Evolutionary conservation across 2,113 vertebrate species (phyloP).

Genomic region (Chionomys nivalis): DNA sequence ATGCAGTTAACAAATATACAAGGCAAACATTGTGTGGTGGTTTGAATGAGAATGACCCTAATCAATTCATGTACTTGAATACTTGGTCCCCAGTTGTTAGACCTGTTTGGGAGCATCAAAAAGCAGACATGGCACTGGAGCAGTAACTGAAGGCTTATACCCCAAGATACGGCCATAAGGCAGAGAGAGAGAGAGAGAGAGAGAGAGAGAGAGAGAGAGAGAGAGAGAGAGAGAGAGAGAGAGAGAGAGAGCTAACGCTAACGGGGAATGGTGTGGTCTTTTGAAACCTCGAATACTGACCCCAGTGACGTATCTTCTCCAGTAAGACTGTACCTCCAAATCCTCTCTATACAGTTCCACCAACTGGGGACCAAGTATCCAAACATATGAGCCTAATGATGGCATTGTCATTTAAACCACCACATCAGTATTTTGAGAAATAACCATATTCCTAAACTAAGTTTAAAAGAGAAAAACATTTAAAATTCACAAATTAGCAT

Average conservation of each 20-base stretch:
- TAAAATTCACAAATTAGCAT: background rate
- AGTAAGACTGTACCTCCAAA: background rate
- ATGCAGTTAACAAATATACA: background rate
- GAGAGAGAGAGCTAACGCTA: background rate
- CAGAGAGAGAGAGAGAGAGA: background rate
- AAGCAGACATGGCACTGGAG: background rate
- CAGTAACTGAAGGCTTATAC: background rate
- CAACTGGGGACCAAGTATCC: background rate
- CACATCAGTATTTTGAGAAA: background rate
- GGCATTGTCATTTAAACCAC: background rate
- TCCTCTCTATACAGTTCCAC: background rate
- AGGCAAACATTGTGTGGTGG: background rate
- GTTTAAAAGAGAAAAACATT: background rate
- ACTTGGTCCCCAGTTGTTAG: background rate
- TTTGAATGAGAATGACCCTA: background rate
- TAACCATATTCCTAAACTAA: background rate
- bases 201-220: no score
- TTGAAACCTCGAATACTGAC: background rate
- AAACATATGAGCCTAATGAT: background rate
- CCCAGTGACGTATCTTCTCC: background rate
- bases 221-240: no score
- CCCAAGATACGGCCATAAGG: background rate
- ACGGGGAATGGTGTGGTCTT: background rate
- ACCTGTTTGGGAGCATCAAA: background rate
- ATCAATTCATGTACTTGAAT: background rate